Evolutionary conservation across 2,888 invertebrate species (phyloP).

Genomic region (Embidobia sp.): DNA sequence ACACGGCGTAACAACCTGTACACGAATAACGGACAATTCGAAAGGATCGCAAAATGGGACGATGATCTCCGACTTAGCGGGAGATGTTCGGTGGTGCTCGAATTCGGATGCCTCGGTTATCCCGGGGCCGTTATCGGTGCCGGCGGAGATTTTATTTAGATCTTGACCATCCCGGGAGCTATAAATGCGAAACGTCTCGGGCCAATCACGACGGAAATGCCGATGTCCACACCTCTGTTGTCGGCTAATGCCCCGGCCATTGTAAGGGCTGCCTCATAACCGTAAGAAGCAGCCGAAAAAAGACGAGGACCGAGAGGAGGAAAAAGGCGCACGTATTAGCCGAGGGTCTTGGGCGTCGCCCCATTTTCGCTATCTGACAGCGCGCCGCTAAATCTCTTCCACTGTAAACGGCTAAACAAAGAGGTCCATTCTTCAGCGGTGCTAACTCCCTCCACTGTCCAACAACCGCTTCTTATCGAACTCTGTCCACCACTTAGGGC

Average conservation of each 20-base stretch:
- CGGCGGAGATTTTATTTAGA: constrained; percentile 80
- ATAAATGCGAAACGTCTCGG: constrained; percentile 77
- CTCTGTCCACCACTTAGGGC: constrained; percentile 78
- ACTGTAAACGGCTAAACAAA: constrained; percentile 82
- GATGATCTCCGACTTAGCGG: constrained; percentile 38
- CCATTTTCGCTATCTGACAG: constrained; percentile 73
- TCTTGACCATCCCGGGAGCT: constrained; percentile 73
- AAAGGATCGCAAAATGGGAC: constrained; percentile 8
- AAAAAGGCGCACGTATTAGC: constrained; percentile 72
- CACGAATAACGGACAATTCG: constrained; percentile 41
- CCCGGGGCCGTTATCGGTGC: constrained; percentile 69
- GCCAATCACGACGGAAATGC: constrained; percentile 74
- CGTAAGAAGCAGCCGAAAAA: constrained; percentile 69
- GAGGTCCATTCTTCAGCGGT: constrained; percentile 79
- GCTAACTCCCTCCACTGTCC: constrained; percentile 66
- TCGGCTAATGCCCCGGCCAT: constrained; percentile 79
- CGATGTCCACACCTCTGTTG: constrained; percentile 81
- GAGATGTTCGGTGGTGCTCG: too few species aligned
- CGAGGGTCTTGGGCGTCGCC: constrained; percentile 68
- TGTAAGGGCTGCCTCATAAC: constrained; percentile 75
- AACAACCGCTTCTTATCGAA: constrained; percentile 75
- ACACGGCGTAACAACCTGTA: constrained; percentile 24
- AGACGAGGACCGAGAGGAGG: constrained; percentile 42
- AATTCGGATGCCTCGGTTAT: constrained; percentile 35
- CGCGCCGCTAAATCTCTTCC: constrained; percentile 81